These are phyloP conservation scores for Actinia equina DNA, from an alignment of 64 coral and sea anemone genomes.

Conservation along the genomic window DNA sequence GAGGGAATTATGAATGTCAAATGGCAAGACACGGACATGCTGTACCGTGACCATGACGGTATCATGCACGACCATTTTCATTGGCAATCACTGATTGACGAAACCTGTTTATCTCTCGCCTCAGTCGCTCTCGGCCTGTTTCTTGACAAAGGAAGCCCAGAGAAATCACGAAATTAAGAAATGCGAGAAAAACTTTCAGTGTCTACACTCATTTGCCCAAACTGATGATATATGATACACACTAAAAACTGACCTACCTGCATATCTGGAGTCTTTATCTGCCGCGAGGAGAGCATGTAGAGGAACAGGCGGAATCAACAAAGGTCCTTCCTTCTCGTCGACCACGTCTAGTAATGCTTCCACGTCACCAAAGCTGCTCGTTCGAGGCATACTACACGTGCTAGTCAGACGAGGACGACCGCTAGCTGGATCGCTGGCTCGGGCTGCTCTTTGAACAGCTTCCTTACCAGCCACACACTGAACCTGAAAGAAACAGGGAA, in stretches of 20 bases:
- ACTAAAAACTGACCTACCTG: neutral
- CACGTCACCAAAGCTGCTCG: constrained; percentile 42
- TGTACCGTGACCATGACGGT: too few relatives aligned
- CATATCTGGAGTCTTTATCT: constrained; percentile 78
- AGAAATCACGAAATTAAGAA: too few relatives aligned
- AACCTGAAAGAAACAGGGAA: constrained; percentile 36
- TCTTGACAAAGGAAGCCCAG: too few relatives aligned
- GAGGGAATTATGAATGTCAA: too few relatives aligned
- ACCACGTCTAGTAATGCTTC: constrained; percentile 10
- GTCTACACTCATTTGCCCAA: too few relatives aligned
- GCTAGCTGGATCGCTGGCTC: constrained; percentile 27
- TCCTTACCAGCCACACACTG: constrained; percentile 84
- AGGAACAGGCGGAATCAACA: constrained; percentile 86
- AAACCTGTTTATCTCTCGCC: too few relatives aligned
- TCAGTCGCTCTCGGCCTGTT: too few relatives aligned
- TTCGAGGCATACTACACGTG: constrained; percentile 53
- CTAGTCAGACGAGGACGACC: constrained; percentile 69
- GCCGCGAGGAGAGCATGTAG: constrained; percentile 82
- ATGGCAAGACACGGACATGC: too few relatives aligned
- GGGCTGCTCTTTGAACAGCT: constrained; percentile 55
- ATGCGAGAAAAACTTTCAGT: too few relatives aligned
- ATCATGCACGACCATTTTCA: too few relatives aligned
- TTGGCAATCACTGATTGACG: too few relatives aligned
- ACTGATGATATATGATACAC: too few relatives aligned
- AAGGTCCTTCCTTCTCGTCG: constrained; percentile 65